Evolutionary conservation across 1,140 invertebrate species (phyloP).

Genomic region (Drosophila cardini): DNA sequence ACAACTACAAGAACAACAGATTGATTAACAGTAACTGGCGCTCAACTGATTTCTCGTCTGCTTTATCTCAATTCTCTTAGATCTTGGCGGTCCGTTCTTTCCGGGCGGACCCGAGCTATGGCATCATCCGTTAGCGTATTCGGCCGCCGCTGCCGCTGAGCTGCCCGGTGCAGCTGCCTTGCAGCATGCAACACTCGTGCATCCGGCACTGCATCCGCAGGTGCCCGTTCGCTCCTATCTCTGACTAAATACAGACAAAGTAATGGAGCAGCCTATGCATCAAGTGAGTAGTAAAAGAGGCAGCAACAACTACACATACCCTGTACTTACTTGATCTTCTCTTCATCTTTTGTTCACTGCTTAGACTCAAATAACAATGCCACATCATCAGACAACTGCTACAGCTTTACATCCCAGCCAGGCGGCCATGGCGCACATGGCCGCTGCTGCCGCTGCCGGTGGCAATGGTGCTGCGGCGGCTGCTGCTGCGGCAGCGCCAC

Average conservation of each 20-base stretch:
- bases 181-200: slow-evolving; percentile 95
- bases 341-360: background rate
- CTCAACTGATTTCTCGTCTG: slow-evolving; percentile 28
- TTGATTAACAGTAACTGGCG: slow-evolving; percentile 15
- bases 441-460: slow-evolving; percentile 72
- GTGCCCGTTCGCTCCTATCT: slow-evolving; percentile 97
- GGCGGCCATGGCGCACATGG: slow-evolving; percentile 90
- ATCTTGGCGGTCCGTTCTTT: slow-evolving; percentile 97
- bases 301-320: background rate
- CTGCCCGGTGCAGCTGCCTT: slow-evolving; percentile 90
- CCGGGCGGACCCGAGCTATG: slow-evolving; percentile 95
- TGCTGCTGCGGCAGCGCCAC: slow-evolving; percentile 56
- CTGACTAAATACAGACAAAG: slow-evolving; percentile 97
- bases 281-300: slow-evolving; percentile 73
- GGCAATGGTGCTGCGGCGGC: slow-evolving; percentile 51
- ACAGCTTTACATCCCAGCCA: slow-evolving; percentile 88
- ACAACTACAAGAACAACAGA: background rate
- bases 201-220: slow-evolving; percentile 98
- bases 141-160: slow-evolving; percentile 91
- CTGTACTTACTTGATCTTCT: background rate
- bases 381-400: slow-evolving; percentile 85
- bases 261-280: slow-evolving; percentile 85
- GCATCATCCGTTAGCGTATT: slow-evolving; percentile 95
- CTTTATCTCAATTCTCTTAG: slow-evolving; percentile 85
- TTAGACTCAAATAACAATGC: slow-evolving; percentile 89